Percentiles rank a stretch among this genome's conserved stretches.
Evolutionary conservation across 2,888 invertebrate genomes (phyloP).

Genomic region (Metallyticus violacea): DNA sequence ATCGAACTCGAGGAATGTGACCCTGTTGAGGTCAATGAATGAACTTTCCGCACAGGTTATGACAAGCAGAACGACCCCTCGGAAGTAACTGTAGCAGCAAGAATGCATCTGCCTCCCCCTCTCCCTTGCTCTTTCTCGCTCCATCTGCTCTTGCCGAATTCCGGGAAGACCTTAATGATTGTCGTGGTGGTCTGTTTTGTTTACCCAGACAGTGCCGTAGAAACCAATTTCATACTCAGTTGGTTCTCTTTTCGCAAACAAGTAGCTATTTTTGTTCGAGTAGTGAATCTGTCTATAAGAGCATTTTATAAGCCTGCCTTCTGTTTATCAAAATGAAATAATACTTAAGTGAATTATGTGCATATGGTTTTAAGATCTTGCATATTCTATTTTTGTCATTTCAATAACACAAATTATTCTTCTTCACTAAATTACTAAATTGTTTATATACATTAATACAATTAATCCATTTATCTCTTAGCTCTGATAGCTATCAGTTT

Average conservation of each 20-base stretch:
- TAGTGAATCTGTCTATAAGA: not conserved
- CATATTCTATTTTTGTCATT: no score
- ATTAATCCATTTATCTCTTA: no score
- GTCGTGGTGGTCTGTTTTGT: not conserved
- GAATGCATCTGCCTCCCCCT: not conserved
- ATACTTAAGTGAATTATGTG: no score
- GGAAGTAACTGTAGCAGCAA: not conserved
- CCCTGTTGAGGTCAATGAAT: not conserved
- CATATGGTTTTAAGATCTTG: no score
- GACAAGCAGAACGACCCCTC: not conserved
- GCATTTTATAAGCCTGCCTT: not conserved
- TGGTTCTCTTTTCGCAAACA: not conserved
- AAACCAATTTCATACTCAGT: slow-evolving; percentile 5
- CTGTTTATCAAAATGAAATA: not conserved
- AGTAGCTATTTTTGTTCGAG: not conserved
- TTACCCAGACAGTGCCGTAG: not conserved
- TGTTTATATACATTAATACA: no score
- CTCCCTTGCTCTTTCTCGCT: not conserved
- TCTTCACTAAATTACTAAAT: no score
- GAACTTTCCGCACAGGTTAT: not conserved
- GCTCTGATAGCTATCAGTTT: no score
- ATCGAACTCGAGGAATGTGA: no score
- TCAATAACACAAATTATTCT: no score
- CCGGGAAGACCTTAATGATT: not conserved
- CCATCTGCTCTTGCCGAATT: not conserved